Evolutionary conservation across 2,888 invertebrate genomes (phyloP).

Genomic region (Oegoconia quadripuncta): DNA sequence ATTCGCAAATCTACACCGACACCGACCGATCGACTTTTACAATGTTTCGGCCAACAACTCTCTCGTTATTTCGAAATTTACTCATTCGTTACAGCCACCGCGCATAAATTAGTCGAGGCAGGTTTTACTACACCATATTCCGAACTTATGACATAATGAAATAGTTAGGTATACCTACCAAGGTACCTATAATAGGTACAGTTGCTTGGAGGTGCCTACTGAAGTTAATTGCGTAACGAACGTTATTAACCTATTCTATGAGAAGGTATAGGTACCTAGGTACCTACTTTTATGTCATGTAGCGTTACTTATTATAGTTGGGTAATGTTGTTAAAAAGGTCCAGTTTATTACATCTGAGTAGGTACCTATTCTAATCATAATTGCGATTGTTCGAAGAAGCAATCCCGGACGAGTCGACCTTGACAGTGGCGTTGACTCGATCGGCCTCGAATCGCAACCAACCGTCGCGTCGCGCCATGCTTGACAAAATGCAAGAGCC

Average conservation of each 20-base stretch:
- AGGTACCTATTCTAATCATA: too few relatives aligned
- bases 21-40: conserved; percentile 36
- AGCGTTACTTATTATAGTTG: not conserved
- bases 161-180: too few relatives aligned
- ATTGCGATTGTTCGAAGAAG: conserved; percentile 33
- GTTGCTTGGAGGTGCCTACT: too few relatives aligned
- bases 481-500: conserved; percentile 6
- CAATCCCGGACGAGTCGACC: conserved; percentile 50
- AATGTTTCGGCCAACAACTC: too few relatives aligned
- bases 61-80: too few relatives aligned
- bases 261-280: not conserved
- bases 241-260: not conserved
- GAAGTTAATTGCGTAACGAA: too few relatives aligned
- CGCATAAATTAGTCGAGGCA: not conserved
- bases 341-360: conserved; percentile 36
- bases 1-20: conserved; percentile 44
- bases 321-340: conserved; percentile 6
- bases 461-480: conserved; percentile 15
- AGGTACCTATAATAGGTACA: too few relatives aligned
- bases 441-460: conserved; percentile 58
- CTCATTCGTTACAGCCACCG: not conserved
- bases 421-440: conserved; percentile 73
- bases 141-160: not conserved
- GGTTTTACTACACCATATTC: not conserved
- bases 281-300: too few relatives aligned